These are phyloP conservation scores for Margaritifera margaritifera DNA, from an alignment of 2,888 invertebrate species.

Conservation along the genomic window DNA sequence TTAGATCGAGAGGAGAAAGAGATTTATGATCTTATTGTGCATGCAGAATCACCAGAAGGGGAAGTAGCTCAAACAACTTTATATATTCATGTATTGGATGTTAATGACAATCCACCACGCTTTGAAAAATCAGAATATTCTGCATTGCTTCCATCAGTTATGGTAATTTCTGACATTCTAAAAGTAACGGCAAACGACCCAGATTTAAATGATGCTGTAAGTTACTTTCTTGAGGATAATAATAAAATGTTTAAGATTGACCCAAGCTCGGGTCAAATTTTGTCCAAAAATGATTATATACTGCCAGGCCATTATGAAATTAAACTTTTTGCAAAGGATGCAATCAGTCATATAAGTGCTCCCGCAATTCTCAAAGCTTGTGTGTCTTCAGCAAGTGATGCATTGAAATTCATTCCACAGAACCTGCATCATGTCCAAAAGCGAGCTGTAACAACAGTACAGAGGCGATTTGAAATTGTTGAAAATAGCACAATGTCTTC, in stretches of 20 bases:
- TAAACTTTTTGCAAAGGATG: slow-evolving; percentile 34
- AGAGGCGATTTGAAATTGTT: slow-evolving; percentile 36
- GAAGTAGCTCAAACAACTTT: slow-evolving; percentile 23
- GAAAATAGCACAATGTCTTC: slow-evolving; percentile 41
- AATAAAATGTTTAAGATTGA: slow-evolving; percentile 34
- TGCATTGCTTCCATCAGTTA: slow-evolving; percentile 97
- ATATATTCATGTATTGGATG: slow-evolving; percentile 80
- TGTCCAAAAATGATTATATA: slow-evolving; percentile 26
- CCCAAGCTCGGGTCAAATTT: slow-evolving; percentile 32
- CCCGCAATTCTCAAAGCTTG: slow-evolving; percentile 25
- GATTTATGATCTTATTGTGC: slow-evolving; percentile 82
- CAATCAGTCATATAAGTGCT: slow-evolving; percentile 27
- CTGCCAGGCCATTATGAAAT: slow-evolving; percentile 25
- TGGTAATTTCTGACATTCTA: slow-evolving; percentile 77
- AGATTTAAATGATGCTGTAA: slow-evolving; percentile 35
- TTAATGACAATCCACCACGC: slow-evolving; percentile 97
- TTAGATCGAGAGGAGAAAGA: slow-evolving; percentile 86
- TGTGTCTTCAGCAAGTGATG: slow-evolving; percentile 19
- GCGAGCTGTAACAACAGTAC: slow-evolving; percentile 34
- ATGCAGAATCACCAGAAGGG: slow-evolving; percentile 31
- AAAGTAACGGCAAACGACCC: slow-evolving; percentile 33
- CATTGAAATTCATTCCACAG: slow-evolving; percentile 29
- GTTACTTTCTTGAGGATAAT: slow-evolving; percentile 29
- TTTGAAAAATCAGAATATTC: slow-evolving; percentile 86
- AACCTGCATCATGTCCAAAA: slow-evolving; percentile 30